phyloP scores from a whole-genome alignment of 2,888 invertebrate species.

The Tridacna crocea region DNA sequence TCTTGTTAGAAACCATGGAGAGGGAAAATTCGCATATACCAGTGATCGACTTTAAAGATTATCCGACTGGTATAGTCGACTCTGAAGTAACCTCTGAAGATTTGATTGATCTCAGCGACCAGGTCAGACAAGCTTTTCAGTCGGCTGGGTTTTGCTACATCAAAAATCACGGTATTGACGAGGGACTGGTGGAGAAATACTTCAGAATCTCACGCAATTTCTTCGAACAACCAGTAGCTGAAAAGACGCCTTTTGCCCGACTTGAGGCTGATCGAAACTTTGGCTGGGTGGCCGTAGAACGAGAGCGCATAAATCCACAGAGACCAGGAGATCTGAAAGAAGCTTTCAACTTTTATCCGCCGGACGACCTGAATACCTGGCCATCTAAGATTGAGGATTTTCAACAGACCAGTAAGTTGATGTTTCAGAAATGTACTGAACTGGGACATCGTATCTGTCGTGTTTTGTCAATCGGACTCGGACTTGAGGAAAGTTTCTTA shows the following conservation, averaged over 20 bases:
- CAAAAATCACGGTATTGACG: constrained; percentile 59
- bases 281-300: constrained; percentile 52
- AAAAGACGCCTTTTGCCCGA: constrained; percentile 46
- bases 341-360: constrained; percentile 51
- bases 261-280: constrained; percentile 24
- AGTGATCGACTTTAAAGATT: constrained; percentile 10
- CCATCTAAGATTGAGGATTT: constrained; percentile 47
- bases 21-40: background rate
- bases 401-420: constrained; percentile 3
- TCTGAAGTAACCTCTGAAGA: too few relatives aligned
- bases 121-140: constrained; percentile 51
- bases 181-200: constrained; percentile 27
- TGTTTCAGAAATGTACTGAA: constrained; percentile 34
- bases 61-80: too few relatives aligned
- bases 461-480: constrained; percentile 40
- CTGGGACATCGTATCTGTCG: constrained; percentile 34
- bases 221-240: constrained; percentile 52
- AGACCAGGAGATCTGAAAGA: constrained; percentile 59
- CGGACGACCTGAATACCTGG: constrained; percentile 35
- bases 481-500: constrained; percentile 20
- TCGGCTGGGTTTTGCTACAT: constrained; percentile 61
- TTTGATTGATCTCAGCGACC: constrained; percentile 39
- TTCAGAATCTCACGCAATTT: constrained; percentile 40
- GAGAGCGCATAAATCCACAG: constrained; percentile 47
- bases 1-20: background rate